These are phyloP conservation scores for Anas acuta DNA, from an alignment of 2,797 vertebrate genomes.

Conservation along the genomic window DNA sequence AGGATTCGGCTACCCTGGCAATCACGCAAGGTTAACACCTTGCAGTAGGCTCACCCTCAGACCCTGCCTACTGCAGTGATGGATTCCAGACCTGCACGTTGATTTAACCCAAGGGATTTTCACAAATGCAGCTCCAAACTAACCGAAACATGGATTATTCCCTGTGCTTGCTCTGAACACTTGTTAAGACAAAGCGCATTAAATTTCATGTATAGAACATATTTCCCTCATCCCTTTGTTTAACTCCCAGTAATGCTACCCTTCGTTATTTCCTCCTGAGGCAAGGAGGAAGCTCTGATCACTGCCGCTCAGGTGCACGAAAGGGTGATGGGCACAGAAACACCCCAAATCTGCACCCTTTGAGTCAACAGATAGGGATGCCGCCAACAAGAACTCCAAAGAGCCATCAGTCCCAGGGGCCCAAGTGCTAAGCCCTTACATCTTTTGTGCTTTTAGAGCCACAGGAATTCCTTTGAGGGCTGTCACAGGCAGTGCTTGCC, in stretches of 20 bases:
- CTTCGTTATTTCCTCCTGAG: background rate
- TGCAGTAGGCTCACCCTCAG: background rate
- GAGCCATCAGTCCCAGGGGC: fast-evolving
- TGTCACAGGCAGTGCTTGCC: background rate
- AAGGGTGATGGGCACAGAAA: background rate
- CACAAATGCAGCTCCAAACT: background rate
- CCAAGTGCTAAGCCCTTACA: background rate
- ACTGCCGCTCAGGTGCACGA: background rate
- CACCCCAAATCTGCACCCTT: background rate
- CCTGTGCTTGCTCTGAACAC: background rate
- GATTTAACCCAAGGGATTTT: background rate
- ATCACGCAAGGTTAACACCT: background rate
- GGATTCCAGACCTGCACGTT: background rate
- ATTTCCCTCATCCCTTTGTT: background rate
- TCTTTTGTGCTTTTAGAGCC: background rate
- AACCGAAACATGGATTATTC: background rate
- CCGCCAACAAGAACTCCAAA: background rate
- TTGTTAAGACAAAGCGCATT: background rate
- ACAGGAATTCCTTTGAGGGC: background rate
- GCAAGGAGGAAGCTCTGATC: background rate
- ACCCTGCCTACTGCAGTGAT: background rate
- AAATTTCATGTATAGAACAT: background rate
- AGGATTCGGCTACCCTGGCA: background rate
- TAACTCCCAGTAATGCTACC: background rate
- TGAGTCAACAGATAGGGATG: background rate